phyloP scores from a whole-genome alignment of 1,140 invertebrate species.

The Psix sp. region DNA sequence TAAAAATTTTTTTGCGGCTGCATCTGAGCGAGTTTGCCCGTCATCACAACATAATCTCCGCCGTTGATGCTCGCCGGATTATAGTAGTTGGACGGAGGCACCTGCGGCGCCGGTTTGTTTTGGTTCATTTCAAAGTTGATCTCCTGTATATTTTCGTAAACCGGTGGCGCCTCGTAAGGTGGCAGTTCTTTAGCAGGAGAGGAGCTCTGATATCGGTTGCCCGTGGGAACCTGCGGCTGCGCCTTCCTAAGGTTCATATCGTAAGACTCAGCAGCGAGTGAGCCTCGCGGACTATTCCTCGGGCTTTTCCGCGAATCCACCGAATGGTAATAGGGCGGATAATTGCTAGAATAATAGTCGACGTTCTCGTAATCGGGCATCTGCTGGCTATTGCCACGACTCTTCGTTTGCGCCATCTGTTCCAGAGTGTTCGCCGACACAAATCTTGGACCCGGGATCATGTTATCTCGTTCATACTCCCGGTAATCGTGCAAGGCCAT shows the following conservation, averaged over 20 bases:
- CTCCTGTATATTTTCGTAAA: conserved; percentile 86
- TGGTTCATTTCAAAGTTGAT: conserved; percentile 73
- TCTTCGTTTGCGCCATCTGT: conserved; percentile 68
- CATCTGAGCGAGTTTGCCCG: conserved; percentile 67
- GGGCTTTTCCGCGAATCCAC: conserved; percentile 71
- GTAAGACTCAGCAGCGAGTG: conserved; percentile 77
- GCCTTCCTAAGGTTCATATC: conserved; percentile 80
- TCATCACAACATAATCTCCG: conserved; percentile 76
- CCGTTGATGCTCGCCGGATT: conserved; percentile 73
- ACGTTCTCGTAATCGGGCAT: conserved; percentile 89
- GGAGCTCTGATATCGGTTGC: conserved; percentile 76
- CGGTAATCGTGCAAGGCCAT: conserved; percentile 77
- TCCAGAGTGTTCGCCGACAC: conserved; percentile 85
- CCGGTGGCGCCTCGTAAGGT: conserved; percentile 80
- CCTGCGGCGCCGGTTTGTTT: conserved; percentile 76
- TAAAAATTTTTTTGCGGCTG: conserved; percentile 61
- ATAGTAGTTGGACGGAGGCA: conserved; percentile 71
- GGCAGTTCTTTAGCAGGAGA: conserved; percentile 76
- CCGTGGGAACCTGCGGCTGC: conserved; percentile 83
- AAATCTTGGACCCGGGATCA: conserved; percentile 86
- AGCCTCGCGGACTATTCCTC: conserved; percentile 69
- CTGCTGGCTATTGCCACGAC: conserved; percentile 63
- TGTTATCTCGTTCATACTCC: conserved; percentile 81
- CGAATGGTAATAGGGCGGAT: conserved; percentile 82
- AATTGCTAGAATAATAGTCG: conserved; percentile 82